Base-by-base conservation (phyloP, 2,797 vertebrate genomes). In the Agapornis canus region DNA sequence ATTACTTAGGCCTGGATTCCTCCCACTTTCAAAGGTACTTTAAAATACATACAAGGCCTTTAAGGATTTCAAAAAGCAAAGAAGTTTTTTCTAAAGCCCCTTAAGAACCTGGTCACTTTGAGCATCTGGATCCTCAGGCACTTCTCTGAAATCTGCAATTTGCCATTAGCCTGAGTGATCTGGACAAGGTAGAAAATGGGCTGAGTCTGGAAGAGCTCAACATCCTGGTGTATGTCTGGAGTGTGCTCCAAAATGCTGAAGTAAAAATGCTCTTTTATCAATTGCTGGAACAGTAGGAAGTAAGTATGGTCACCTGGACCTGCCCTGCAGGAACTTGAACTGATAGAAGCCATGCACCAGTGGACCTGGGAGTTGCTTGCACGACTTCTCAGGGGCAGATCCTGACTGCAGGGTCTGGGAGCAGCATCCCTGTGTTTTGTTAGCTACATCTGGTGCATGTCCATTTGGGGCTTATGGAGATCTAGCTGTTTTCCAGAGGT, bases 301-400 rank as follows among this genome's bases (percentile, higher is more conserved):
- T 37, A 52, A 79, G 70, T 59, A 3, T 1, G 5, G 48, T 75
- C 56, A 39, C 66, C 45, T 56, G 64, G 63, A n/a, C 29, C 81
- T n/a, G n/a, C n/a, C 35, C 35, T 35, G 35, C 35, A 85, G 82
- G 48, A 71, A 31, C 26, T 35, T 13, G 65, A 48, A 68, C 25
- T 29, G 47, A 2, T 35, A 31, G 13, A n/a, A 32, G 43, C 7
- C 0, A 0, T 8, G 16, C 0, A 1, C 39, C 43, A 35, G 3
- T 27, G 42, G 75, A 15, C 42, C 60, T 56, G 76, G 20, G 39
- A 79, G 49, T 59, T 10, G 5, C 66, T 85, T 13, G 5, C 32
- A 32, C 43, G 60, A 2, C 32, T 42, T 25, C 47, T 49, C 20
- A 45, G 51, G 26, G 57, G 39, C 63, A 86, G 72, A n/a, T 78